Evolutionary conservation across 2,797 vertebrate species (phyloP), one percentile per base, ranked within the genome.

Genomic region (Esox masquinongy): DNA sequence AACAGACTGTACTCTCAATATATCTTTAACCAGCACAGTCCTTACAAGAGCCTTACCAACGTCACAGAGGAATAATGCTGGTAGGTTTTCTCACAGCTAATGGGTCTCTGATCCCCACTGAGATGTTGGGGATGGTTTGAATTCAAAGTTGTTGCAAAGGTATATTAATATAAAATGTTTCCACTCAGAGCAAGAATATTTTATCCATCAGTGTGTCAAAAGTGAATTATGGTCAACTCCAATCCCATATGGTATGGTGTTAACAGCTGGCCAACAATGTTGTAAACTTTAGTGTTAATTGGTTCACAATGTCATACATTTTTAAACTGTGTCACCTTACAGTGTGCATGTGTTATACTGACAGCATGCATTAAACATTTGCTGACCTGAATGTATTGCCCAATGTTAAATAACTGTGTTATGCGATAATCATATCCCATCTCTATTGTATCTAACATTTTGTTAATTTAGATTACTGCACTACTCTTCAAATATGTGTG

Each of bases 151-250:
- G 74, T 78, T 11, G 68, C 47, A 76, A 74, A 68, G 68, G 24
- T 77, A 78, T 86, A 86, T 79, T 86, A 84, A 81, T 86, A 83
- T 80, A 71, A 74, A 1, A 5, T 74, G 83, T 78, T 76, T 70
- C 61, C 43, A 4, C 43, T n/a, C 47, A 51, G 53, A 75, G 36
- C 43, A 82, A 80, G 76, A 36, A 68, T 0, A 67, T 75, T 81
- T 76, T 77, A 73, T 74, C 77, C 29, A n/a, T 29, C 56, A 72
- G 49, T 72, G 53, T 72, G 68, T 77, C 17, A 63, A 50, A 77
- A 81, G 77, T 79, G 74, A 24, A 77, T 75, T 59, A 68, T 29
- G 26, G 36, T 66, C 36, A 67, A 39, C 36, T 39, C 39, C 29
- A 12, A 22, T 71, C 26, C 17, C 22, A 1, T 31, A 59, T 59